Evolutionary conservation across 1,140 invertebrate genomes (phyloP), one percentile per base, ranked within the genome.

Genomic region (Tribolium madens): DNA sequence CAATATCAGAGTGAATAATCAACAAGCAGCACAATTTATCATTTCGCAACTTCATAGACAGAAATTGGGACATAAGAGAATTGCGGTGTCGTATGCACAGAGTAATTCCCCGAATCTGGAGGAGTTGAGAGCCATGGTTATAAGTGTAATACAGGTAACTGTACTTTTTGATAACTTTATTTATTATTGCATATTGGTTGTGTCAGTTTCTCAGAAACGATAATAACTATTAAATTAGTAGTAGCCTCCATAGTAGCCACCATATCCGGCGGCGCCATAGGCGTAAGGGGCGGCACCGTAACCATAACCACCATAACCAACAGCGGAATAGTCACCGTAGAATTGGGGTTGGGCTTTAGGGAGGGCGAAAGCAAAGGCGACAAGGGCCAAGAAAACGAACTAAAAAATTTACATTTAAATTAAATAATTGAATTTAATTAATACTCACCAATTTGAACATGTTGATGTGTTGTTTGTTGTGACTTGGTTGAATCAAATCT

Each of bases 1-100:
- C 5, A 88, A 88, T 57, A 88, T 95, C 0, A 91, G 90, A 85
- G 91, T 95, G 3, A 88, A 89, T 5, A 89, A 86, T 71, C 83
- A 84, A 57, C 81, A 84, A 15, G 93, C 95, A 79, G 95, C 94
- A 9, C 92, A 95, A 80, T 93, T 91, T 83, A 92, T 93, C 6
- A 95, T 96, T 71, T 94, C 94, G 2, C 92, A 94, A 82, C 88
- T 96, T 31, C 95, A 96, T 82, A 89, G 93, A 17, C 91, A 92
- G 75, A 94, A 94, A 87, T 90, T 96, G 80, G 95, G 95, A 6
- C 92, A 92, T 79, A 96, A 95, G 81, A 87, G 94, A 68, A 95
- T 96, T 76, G 86, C 93, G 57, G 95, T 96, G 69, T 91, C 93
- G 0, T 92, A 95, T 82, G 90, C 89, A 26, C 91, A 91, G 77